These are phyloP conservation scores for Naja naja DNA, from an alignment of 2,113 vertebrate species.

Conservation along the genomic window DNA sequence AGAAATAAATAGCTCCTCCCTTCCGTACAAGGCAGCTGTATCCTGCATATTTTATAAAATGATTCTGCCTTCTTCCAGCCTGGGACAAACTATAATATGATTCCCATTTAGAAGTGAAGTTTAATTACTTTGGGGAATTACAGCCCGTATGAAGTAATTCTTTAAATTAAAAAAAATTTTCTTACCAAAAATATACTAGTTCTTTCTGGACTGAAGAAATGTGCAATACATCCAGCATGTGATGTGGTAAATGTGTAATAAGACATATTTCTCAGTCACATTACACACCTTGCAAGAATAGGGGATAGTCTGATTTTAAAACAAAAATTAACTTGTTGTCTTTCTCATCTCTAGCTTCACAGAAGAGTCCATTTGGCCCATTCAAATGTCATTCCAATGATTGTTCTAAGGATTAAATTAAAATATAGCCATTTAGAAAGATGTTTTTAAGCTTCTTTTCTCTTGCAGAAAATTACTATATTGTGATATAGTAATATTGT, in stretches of 20 bases:
- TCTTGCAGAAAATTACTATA: background rate
- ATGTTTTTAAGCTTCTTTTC: background rate
- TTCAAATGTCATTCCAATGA: background rate
- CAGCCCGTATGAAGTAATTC: background rate
- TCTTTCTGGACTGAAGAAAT: background rate
- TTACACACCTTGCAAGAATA: background rate
- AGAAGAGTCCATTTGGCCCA: background rate
- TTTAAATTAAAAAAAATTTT: background rate
- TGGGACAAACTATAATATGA: constrained; percentile 17
- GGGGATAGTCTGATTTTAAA: background rate
- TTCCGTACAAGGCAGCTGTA: constrained; percentile 7
- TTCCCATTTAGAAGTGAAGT: background rate
- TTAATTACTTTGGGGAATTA: constrained; percentile 2
- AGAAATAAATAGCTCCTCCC: constrained; percentile 15
- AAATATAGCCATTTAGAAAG: background rate
- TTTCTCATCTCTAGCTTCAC: background rate
- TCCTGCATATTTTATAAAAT: background rate
- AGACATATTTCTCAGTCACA: background rate
- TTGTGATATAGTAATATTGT: background rate
- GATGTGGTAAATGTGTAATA: background rate
- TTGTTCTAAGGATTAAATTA: background rate
- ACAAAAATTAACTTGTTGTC: background rate
- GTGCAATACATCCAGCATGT: background rate
- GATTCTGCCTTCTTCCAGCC: constrained; percentile 14
- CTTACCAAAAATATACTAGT: background rate